phyloP scores from a whole-genome alignment of 2,888 invertebrate genomes.

The Hydroisotoma schaefferi region DNA sequence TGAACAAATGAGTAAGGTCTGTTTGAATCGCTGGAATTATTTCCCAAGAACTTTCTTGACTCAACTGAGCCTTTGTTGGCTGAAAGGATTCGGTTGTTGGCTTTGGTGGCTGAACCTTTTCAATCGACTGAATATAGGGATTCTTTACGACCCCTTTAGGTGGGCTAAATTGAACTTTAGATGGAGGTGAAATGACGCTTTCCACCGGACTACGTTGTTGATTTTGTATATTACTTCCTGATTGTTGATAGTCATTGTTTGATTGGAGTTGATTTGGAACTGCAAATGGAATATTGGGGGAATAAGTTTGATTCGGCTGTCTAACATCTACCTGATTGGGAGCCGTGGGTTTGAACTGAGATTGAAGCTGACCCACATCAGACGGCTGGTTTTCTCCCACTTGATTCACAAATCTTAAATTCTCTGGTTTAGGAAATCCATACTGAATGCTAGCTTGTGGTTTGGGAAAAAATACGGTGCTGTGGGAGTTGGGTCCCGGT shows the following conservation, averaged over 20 bases:
- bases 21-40: slow-evolving; percentile 48
- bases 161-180: not conserved
- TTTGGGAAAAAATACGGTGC: not conserved
- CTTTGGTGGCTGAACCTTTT: slow-evolving; percentile 9
- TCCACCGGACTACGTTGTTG: slow-evolving; percentile 7
- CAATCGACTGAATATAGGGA: slow-evolving; percentile 24
- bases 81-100: slow-evolving; percentile 2
- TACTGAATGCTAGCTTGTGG: slow-evolving; percentile 7
- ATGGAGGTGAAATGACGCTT: not conserved
- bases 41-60: slow-evolving; percentile 43
- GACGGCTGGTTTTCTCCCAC: not conserved
- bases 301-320: not conserved
- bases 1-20: slow-evolving; percentile 46
- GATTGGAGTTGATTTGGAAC: not conserved
- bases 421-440: not conserved
- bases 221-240: slow-evolving; percentile 9
- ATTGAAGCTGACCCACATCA: slow-evolving; percentile 14
- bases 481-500: not conserved
- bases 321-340: not conserved
- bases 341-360: slow-evolving; percentile 1
- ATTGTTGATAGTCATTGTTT: slow-evolving; percentile 7
- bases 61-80: slow-evolving; percentile 10
- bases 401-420: not conserved
- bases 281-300: not conserved
- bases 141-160: slow-evolving; percentile 17